A percentile compares a stretch with the other conserved stretches of the same genome.
Evolutionary conservation across 2,888 invertebrate genomes (phyloP).

Genomic region (Heliconius erato): DNA sequence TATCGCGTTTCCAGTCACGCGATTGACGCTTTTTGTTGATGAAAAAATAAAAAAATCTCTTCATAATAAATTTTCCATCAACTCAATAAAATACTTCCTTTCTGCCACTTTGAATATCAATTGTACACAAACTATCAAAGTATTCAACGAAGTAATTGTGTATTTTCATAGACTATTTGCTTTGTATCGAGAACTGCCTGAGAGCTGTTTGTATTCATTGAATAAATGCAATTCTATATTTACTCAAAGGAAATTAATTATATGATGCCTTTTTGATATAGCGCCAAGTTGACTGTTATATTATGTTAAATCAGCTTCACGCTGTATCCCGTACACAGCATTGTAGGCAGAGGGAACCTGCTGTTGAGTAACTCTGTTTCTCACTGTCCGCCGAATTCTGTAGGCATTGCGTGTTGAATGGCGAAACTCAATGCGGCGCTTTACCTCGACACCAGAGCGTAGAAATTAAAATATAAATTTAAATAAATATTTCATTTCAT

Average conservation of each 20-base stretch:
- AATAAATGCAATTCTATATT: background rate
- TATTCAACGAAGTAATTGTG: background rate
- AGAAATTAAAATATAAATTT: no score
- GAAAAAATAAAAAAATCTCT: background rate
- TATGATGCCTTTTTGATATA: background rate
- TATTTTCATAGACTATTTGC: conserved; percentile 12
- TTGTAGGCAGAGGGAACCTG: no score
- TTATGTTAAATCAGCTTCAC: background rate
- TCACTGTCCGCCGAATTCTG: no score
- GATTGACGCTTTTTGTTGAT: no score
- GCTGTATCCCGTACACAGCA: no score
- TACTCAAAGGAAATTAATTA: background rate
- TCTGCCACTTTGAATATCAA: background rate
- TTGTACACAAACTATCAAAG: background rate
- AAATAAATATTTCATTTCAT: no score
- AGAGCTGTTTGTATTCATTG: background rate
- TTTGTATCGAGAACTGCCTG: background rate
- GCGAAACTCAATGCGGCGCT: no score
- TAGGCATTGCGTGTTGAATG: no score
- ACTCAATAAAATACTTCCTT: background rate
- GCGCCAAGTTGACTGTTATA: background rate
- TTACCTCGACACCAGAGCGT: no score
- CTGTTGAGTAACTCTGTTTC: no score
- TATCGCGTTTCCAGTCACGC: no score
- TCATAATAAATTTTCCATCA: background rate